These are phyloP conservation scores for Sinohyriopsis cumingii DNA, from an alignment of 2,888 invertebrate genomes.

Conservation along the genomic window DNA sequence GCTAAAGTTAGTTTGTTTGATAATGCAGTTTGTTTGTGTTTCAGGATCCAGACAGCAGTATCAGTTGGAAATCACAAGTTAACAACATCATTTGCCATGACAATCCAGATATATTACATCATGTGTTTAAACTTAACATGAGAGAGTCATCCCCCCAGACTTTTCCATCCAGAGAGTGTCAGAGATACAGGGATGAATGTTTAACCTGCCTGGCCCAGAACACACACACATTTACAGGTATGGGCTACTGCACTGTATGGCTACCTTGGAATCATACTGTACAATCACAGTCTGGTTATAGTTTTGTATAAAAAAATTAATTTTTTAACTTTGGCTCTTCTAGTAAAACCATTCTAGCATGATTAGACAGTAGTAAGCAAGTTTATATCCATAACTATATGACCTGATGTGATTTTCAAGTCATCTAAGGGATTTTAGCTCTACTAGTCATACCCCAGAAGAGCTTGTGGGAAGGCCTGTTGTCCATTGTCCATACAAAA, in stretches of 20 bases:
- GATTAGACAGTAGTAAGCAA: too few species aligned
- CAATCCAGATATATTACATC: conserved; percentile 53
- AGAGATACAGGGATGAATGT: conserved; percentile 41
- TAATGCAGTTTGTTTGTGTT: background rate
- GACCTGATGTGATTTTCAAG: too few species aligned
- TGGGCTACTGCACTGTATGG: background rate
- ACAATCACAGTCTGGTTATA: background rate
- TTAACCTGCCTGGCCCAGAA: conserved; percentile 34
- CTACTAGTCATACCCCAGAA: too few species aligned
- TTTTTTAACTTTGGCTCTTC: background rate
- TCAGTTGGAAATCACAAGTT: conserved; percentile 21
- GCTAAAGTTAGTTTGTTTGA: too few species aligned
- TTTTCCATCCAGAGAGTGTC: conserved; percentile 58
- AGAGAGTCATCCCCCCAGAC: conserved; percentile 47
- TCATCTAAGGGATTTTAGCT: too few species aligned
- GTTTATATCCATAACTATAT: too few species aligned
- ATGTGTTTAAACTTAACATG: conserved; percentile 57
- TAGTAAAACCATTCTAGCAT: too few species aligned
- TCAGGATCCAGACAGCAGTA: conserved; percentile 22
- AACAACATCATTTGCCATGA: conserved; percentile 66
- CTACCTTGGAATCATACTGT: too few species aligned
- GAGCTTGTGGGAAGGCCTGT: too few species aligned
- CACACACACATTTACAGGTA: background rate
- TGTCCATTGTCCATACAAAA: too few species aligned
- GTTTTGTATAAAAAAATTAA: background rate